A percentile compares a stretch with the other conserved stretches of the same genome.
Conservation (phyloP, 2,797 vertebrate species). For the Muscicapa striata region DNA sequence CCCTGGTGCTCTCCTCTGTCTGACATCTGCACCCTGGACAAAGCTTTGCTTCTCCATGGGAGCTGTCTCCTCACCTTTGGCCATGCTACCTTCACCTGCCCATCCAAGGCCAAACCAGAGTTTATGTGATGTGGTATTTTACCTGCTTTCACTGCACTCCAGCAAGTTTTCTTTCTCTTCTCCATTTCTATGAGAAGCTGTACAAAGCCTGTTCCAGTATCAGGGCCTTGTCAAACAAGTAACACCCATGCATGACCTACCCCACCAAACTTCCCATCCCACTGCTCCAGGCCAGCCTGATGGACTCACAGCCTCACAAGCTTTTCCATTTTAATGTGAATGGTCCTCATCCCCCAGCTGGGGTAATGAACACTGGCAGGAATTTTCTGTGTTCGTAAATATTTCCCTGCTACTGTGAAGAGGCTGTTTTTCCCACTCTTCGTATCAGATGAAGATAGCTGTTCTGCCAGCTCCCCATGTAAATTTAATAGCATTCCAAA, state of each 20-base stretch:
- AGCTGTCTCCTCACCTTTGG: background rate
- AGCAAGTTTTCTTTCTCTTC: background rate
- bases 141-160: background rate
- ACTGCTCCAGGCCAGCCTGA: background rate
- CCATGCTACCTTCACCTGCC: background rate
- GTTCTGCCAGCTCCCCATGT: slow-evolving; percentile 18
- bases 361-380: background rate
- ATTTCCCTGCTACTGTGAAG: background rate
- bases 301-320: background rate
- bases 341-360: background rate
- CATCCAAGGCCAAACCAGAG: background rate
- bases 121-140: background rate
- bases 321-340: background rate
- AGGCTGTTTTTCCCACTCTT: background rate
- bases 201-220: background rate
- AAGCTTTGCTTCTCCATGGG: background rate
- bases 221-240: background rate
- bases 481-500: slow-evolving; percentile 62
- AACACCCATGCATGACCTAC: background rate
- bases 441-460: background rate
- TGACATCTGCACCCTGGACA: background rate
- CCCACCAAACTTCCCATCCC: background rate
- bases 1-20: background rate
- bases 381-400: background rate
- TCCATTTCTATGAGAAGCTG: background rate